Evolutionary conservation across 92 coral and sea anemone genomes (phyloP), one percentile per base, ranked within the genome.

Genomic region (Epizoanthus fatuus): DNA sequence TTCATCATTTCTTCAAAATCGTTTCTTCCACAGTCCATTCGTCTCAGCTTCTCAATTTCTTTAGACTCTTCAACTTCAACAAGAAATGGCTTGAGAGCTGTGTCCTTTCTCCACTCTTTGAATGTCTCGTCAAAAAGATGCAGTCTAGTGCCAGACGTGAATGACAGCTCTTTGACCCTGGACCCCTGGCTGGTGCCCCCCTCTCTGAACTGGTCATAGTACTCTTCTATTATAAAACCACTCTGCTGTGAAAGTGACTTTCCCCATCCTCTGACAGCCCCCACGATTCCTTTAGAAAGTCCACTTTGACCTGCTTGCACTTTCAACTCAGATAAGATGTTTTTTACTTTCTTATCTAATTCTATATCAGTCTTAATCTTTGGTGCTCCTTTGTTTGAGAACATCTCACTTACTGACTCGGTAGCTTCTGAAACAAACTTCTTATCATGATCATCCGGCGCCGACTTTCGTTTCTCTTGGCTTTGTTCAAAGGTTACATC

Each of bases 201-300:
- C 55, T 69, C 78, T 71, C 76, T 54, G 58, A 58, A 71, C 81
- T 69, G 79, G 70, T 77, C 82, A 22, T 77, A 77, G 58, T 83
- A 83, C 53, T 83, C 87, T 25, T 83, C 69, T 17, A 83, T 25
- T 40, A 84, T 52, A 83, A 39, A 45, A 3, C 82, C 76, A 5
- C 63, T 70, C 84, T 76, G 35, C 86, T 64, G 75, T 29, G 81
- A 49, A 10, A 49, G n/a, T 15, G 85, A 67, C 67, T 87, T 87
- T 4, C 96, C 98, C 98, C 98, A 95, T 20, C 81, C 82, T 49
- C 91, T 91, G 1, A 85, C 98, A 1, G 96, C 94, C 7, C 95
- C 92, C 42, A 94, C 89, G 35, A 94, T 87, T 22, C 86, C 93
- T 72, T 84, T 87, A 15, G 98, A 81, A 49, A 93, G 89, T 63